Base-by-base conservation (phyloP, 2,888 invertebrate genomes). In the Eueremaeus valkanovi region DNA sequence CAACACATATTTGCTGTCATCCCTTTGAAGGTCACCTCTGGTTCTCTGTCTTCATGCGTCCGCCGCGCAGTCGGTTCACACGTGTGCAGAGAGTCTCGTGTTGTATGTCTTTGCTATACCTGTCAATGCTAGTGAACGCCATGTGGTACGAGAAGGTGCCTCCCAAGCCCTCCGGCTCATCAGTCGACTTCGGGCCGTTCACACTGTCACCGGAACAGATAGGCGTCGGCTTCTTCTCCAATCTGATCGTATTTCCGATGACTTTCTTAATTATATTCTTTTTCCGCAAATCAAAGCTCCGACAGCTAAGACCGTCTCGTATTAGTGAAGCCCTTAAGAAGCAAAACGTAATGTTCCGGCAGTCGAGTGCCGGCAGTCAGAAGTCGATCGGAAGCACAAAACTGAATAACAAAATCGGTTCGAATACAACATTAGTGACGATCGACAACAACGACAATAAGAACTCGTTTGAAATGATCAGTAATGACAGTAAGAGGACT, bases 1-100 rank as follows among this genome's bases (percentile, higher is more conserved):
- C n/a, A n/a, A n/a, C n/a, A n/a, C n/a, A n/a, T n/a, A n/a, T n/a
- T n/a, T n/a, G n/a, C n/a, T n/a, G n/a, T n/a, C n/a, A n/a, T n/a
- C n/a, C n/a, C n/a, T n/a, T n/a, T n/a, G n/a, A n/a, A n/a, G n/a
- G 84, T 5, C 86, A 86, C 79, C 80, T 86, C 63, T 86, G 86
- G 86, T 85, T 86, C 80, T 86, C 86, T 0, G 84, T 86, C 8
- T 83, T 86, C 76, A 82, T 84, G 42, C 81, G 86, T 27, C 85
- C 86, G 5, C 84, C 85, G 0, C 81, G 83, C 68, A 85, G 84
- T 72, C 81, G 85, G 27, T 86, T 85, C 80, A 85, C 85, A 0
- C 80, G 85, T 73, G 61, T 82, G 11, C 84, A 85, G 80, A 81
- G 86, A 16, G 83, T 86, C 8, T 84, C 85, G 18, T 85, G 85